phyloP scores from a whole-genome alignment of 2,113 vertebrate genomes.

The Passer domesticus region DNA sequence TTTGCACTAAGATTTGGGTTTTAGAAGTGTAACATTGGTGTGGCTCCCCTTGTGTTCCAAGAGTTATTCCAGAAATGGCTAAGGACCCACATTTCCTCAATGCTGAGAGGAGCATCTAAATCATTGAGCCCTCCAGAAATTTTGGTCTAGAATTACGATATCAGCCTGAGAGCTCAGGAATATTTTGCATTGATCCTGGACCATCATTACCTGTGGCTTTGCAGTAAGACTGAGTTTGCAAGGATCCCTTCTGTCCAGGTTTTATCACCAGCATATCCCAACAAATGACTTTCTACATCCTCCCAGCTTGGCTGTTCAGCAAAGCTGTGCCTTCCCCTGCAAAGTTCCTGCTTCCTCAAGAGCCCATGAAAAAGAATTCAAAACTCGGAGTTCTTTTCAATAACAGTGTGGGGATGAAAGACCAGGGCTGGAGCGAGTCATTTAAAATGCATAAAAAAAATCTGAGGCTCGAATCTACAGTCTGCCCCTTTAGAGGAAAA shows the following conservation, averaged over 20 bases:
- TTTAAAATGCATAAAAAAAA: constrained; percentile 60
- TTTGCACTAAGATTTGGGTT: neutral
- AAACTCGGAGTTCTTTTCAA: constrained; percentile 24
- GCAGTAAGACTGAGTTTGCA: neutral
- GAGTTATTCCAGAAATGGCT: neutral
- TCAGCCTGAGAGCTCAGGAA: neutral
- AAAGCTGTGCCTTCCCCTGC: neutral
- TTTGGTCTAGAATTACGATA: neutral
- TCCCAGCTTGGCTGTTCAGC: neutral
- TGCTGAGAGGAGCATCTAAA: neutral
- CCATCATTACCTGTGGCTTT: neutral
- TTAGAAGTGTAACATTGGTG: neutral
- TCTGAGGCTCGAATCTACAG: constrained; percentile 13
- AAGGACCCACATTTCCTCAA: neutral
- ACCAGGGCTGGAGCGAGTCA: neutral
- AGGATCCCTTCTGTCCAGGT: neutral
- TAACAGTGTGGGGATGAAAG: constrained; percentile 40
- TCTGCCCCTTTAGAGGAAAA: constrained; percentile 44
- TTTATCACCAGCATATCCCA: neutral
- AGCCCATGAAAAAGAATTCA: constrained; percentile 4
- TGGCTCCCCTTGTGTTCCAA: too few relatives aligned
- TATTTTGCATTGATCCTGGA: neutral
- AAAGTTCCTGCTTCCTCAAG: neutral
- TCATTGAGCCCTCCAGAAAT: neutral
- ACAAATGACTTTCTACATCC: neutral